These are phyloP conservation scores for Phymorhynchus buccinoides DNA, from an alignment of 1,140 invertebrate species.

Conservation along the genomic window DNA sequence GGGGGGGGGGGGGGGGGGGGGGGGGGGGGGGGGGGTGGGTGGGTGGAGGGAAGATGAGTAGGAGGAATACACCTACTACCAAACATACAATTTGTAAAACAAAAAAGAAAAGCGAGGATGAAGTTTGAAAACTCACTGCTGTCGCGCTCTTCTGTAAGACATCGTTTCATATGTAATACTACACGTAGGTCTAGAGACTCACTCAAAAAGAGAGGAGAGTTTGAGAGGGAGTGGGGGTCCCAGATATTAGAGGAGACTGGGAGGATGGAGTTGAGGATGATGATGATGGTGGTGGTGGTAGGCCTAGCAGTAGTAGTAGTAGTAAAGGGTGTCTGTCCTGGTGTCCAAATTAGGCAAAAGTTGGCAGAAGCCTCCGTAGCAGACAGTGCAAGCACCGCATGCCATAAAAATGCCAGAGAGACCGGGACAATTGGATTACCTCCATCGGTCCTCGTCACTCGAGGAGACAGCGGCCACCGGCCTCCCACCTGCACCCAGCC, in stretches of 20 bases:
- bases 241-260: no score
- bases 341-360: constrained; percentile 26
- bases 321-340: neutral
- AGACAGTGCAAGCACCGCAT: constrained; percentile 28
- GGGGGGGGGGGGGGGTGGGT: no score
- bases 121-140: neutral
- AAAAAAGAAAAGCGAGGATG: neutral
- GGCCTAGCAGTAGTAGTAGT: no score
- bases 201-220: neutral
- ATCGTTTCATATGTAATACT: neutral
- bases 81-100: no score
- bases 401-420: constrained; percentile 34
- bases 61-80: no score
- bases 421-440: constrained; percentile 26
- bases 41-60: no score
- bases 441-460: constrained; percentile 26
- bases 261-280: no score
- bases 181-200: neutral
- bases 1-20: no score
- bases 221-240: no score
- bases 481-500: constrained; percentile 18
- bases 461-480: neutral
- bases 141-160: neutral
- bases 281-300: no score
- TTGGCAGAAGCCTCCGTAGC: constrained; percentile 15